Evolutionary conservation across 2,797 vertebrate genomes (phyloP).

Genomic region (Hipposideros larvatus): DNA sequence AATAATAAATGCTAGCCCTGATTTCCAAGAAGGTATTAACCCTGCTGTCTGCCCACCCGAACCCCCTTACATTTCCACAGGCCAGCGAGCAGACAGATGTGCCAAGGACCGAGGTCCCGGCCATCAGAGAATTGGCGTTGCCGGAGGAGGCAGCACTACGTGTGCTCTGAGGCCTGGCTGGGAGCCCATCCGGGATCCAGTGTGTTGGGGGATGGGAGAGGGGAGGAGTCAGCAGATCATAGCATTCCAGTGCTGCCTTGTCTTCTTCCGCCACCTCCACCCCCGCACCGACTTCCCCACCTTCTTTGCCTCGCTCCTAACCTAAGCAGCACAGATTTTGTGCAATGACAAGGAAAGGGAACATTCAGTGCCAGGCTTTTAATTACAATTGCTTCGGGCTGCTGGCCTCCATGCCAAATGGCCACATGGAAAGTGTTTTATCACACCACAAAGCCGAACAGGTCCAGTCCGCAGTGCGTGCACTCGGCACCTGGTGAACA

Average conservation of each 20-base stretch:
- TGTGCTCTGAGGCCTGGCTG: background rate
- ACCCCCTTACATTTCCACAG: background rate
- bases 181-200: background rate
- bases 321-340: constrained; percentile 68
- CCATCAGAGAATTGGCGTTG: background rate
- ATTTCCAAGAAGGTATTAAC: constrained; percentile 51
- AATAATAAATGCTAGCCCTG: constrained; percentile 52
- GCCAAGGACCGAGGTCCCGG: background rate
- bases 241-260: background rate
- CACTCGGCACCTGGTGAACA: background rate
- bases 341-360: constrained; percentile 79
- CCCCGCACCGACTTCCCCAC: background rate
- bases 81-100: background rate
- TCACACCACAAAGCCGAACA: constrained; percentile 30
- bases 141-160: background rate
- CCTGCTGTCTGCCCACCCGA: background rate
- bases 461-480: background rate
- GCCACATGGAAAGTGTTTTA: constrained; percentile 58
- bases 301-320: constrained; percentile 43
- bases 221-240: background rate
- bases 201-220: no score
- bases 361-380: constrained; percentile 80
- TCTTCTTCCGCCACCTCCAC: background rate
- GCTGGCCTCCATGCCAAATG: constrained; percentile 68
- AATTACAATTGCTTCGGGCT: constrained; percentile 79